Evolutionary conservation across 2,888 invertebrate species (phyloP).

Genomic region (Tipula unca): DNA sequence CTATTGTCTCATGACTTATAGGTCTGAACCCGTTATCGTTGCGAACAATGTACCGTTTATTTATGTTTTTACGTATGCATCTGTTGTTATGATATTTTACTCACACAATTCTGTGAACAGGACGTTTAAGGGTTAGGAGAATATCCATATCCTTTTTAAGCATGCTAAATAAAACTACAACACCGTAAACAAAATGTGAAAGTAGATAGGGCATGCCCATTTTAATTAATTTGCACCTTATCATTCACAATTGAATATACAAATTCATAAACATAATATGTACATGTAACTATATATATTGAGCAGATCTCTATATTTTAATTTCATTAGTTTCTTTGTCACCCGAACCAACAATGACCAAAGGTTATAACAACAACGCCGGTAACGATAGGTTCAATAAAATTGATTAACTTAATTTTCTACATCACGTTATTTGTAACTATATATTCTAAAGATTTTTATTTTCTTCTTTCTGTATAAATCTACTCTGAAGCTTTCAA

Average conservation of each 20-base stretch:
- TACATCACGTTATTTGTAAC: neutral
- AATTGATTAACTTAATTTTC: neutral
- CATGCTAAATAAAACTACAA: too few relatives aligned
- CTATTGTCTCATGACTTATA: too few relatives aligned
- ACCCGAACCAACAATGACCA: neutral
- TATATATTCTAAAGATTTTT: neutral
- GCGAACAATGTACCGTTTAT: too few relatives aligned
- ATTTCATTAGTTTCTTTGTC: neutral
- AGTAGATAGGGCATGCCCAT: too few relatives aligned
- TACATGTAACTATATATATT: neutral
- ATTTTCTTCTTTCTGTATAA: neutral
- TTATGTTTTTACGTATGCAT: too few relatives aligned
- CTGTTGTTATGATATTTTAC: too few relatives aligned
- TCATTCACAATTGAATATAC: neutral
- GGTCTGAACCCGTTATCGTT: too few relatives aligned
- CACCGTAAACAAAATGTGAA: too few relatives aligned
- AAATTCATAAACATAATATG: neutral
- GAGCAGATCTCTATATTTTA: neutral
- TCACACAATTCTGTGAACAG: too few relatives aligned
- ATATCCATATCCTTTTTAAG: too few relatives aligned
- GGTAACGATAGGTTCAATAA: neutral
- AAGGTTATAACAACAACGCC: neutral
- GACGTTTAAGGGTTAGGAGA: too few relatives aligned
- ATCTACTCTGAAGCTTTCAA: neutral
- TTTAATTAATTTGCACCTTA: too few relatives aligned